Percentiles rank a stretch among this genome's conserved stretches.
Conservation (phyloP, 2,888 invertebrate species). For the Gisinianus flammeolus region DNA sequence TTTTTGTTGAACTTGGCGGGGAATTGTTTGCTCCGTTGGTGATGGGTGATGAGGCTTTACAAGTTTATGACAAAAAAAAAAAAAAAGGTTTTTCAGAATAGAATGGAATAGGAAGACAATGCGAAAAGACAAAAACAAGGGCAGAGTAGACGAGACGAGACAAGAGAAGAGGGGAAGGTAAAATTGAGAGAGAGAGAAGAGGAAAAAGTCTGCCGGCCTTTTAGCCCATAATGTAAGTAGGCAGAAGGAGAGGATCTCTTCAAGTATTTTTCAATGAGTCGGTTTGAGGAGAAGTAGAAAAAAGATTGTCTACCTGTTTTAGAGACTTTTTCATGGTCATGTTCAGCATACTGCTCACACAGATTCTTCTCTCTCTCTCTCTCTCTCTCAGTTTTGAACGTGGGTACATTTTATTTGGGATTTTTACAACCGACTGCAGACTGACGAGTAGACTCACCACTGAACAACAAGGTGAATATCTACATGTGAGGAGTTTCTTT, state of each 20-base stretch:
- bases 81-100: slow-evolving; percentile 1
- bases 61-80: background rate
- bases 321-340: background rate
- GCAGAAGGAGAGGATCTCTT: background rate
- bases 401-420: too few species aligned
- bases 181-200: background rate
- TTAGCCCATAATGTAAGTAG: background rate
- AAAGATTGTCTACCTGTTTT: background rate
- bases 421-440: too few species aligned
- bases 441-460: background rate
- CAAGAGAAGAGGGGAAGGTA: background rate
- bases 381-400: slow-evolving; percentile 5
- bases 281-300: too few species aligned
- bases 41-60: background rate
- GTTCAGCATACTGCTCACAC: background rate
- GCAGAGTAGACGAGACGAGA: background rate
- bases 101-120: background rate
- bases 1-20: slow-evolving; percentile 9
- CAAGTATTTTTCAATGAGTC: background rate
- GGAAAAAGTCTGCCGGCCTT: background rate
- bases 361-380: background rate
- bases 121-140: background rate
- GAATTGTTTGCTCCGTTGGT: background rate
- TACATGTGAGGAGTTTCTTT: too few species aligned
- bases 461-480: background rate